A percentile compares a stretch with the other conserved stretches of the same genome.
These are phyloP conservation scores for Podarcis cretensis DNA, from an alignment of 2,113 vertebrate genomes.

Conservation along the genomic window DNA sequence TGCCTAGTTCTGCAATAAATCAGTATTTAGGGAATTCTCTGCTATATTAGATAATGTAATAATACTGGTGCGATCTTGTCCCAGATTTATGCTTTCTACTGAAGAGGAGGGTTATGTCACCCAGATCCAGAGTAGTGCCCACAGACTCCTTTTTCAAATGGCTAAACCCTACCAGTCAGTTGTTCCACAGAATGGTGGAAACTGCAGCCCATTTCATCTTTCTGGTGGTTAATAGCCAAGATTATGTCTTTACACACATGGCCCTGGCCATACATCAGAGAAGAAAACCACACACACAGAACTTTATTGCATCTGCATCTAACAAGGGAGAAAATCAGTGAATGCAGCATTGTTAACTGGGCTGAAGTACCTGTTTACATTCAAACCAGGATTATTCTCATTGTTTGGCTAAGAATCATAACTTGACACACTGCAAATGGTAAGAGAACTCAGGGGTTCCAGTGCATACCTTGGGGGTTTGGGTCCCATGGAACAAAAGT, in stretches of 20 bases:
- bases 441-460: no score
- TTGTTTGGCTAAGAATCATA: not conserved
- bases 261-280: not conserved
- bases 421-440: no score
- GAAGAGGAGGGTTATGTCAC: constrained; percentile 15
- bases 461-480: no score
- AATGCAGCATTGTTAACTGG: not conserved
- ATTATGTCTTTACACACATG: not conserved
- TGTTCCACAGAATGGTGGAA: not conserved
- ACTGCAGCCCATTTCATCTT: no score
- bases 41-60: constrained; percentile 1
- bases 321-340: not conserved
- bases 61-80: constrained; percentile 6
- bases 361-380: not conserved
- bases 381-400: not conserved
- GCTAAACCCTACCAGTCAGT: not conserved
- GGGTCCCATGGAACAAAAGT: no score
- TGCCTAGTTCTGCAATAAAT: constrained; percentile 41
- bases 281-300: not conserved
- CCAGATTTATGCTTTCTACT: constrained; percentile 3
- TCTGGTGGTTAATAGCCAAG: not conserved
- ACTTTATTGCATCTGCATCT: not conserved
- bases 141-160: not conserved
- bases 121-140: not conserved
- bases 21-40: constrained; percentile 33